phyloP scores from a whole-genome alignment of 37 sponge, comb jelly and placozoan genomes.

The Petrosia ficiformis region DNA sequence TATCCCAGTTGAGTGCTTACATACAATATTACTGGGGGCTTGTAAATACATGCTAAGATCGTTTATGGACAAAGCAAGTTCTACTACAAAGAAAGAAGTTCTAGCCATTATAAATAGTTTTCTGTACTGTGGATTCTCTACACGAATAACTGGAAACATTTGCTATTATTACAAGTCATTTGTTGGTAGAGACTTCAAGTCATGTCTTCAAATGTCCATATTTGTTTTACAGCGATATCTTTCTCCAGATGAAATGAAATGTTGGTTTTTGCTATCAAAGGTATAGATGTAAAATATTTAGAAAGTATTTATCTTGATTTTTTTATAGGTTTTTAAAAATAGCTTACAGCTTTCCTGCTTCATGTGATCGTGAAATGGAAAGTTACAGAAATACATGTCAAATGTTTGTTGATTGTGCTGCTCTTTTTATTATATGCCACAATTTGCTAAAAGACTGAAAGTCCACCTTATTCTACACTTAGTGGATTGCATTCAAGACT shows the following conservation, averaged over 20 bases:
- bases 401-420: constrained; percentile 22
- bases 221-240: not conserved
- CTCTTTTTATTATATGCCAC: constrained; percentile 4
- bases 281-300: not conserved
- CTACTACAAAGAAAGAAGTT: constrained; percentile 20
- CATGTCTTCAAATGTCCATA: constrained; percentile 5
- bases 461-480: constrained; percentile 50
- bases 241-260: not conserved
- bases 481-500: constrained; percentile 25
- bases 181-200: constrained; percentile 49
- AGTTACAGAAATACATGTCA: not conserved
- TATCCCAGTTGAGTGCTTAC: constrained; percentile 48
- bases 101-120: constrained; percentile 25
- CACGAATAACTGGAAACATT: constrained; percentile 20
- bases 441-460: constrained; percentile 13
- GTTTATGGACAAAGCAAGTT: constrained; percentile 11
- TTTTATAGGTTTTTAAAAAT: constrained; percentile 26
- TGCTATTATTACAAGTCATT: constrained; percentile 40
- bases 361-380: not conserved
- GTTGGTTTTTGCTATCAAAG: not conserved
- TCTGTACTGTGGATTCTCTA: constrained; percentile 27
- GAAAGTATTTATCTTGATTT: not conserved
- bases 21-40: constrained; percentile 40
- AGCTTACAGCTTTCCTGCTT: constrained; percentile 12
- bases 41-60: constrained; percentile 38